Evolutionary conservation across 1,140 invertebrate species (phyloP), one percentile per base, ranked within the genome.

Genomic region (Drosophila pseudoobscura): DNA sequence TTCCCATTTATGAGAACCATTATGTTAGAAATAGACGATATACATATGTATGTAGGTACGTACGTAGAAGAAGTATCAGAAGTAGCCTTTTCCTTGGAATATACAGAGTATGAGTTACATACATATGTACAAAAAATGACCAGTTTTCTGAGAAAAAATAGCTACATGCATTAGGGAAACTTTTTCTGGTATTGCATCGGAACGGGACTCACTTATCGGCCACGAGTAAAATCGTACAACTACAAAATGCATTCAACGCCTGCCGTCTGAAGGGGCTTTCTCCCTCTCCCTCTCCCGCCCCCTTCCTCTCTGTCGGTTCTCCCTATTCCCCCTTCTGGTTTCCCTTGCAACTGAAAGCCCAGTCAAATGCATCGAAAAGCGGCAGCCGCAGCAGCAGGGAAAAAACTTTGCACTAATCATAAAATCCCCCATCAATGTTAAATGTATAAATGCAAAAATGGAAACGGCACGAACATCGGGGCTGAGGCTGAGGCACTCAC

Each of bases 231-330:
- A 79, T 71, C 76, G 71, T 45, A 54, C 50, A 66, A 70, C 62
- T 68, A 58, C 76, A 61, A 59, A 85, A 80, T 76, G 76, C 73
- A 80, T 76, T 39, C 78, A 72, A 85, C 80, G 83, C 80, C 80
- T 59, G 9, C 20, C 43, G 43, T 58, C 39, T 61, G 35, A 57
- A 41, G 73, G 49, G 73, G 61, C 61, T 63, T 55, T 55, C 68
- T 73, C 20, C 1, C 1, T 55, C 68, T 68, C 20, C 1, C 1
- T 17, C 17, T 49, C 72, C 61, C 68, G 73, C 63, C 63, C 44
- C 24, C 22, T 8, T 39, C 11, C 57, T 45, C 17, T 20, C 6
- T n/a, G 11, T 8, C 50, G 26, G 41, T n/a, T 8, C 4, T 6
- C 26, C 56, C 26, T 7, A 20, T 46, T 43, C 29, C 17, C 22